Base-by-base conservation (phyloP, 2,113 vertebrate genomes). In the Cettia cetti region DNA sequence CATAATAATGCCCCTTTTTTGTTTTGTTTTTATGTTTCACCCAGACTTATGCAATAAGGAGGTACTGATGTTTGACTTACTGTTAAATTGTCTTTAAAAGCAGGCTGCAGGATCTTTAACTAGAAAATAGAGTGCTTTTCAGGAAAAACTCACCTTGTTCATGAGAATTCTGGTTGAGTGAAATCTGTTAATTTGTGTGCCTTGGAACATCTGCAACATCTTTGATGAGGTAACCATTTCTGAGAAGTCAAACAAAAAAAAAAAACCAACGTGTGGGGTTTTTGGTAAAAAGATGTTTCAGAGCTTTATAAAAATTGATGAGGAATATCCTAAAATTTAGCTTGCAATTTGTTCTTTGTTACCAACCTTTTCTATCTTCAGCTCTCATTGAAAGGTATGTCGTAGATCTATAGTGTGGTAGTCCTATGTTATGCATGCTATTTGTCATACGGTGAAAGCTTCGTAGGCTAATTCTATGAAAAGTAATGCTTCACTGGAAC, bases 191-290 rank as follows among this genome's bases (percentile, higher is more conserved):
- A 49, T 56, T 92, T 75, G 22, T 3, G 2, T 89, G 26, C 11
- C 24, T 22, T 76, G 35, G 22, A 88, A 64, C 6, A 82, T 72
- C 37, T 81, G 63, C 22, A 69, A 4, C 4, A 39, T 69, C 52
- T 86, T 42, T 69, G 44, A 44, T 42, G 16, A 37, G 4, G 7
- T 40, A 50, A 45, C 33, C 7, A 33, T 75, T 80, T 89, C 47
- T 70, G 37, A 92, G 74, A 80, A 39, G 19, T 76, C 10, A 81
- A 70, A 70, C 28, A 47, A 64, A 30, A 15, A 9, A 13, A 6
- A 11, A 14, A 6, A 7, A n/a, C n/a, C n/a, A n/a, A n/a, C n/a
- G 1, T 1, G 2, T 26, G 15, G 1, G 0, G 6, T 77, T 84
- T 53, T 56, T 24, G 6, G 13, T 68, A 31, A 82, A 84, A 45